Percentiles rank a stretch among this genome's conserved stretches.
Conservation (phyloP, 2,888 invertebrate genomes). For the Lypha dubia region DNA sequence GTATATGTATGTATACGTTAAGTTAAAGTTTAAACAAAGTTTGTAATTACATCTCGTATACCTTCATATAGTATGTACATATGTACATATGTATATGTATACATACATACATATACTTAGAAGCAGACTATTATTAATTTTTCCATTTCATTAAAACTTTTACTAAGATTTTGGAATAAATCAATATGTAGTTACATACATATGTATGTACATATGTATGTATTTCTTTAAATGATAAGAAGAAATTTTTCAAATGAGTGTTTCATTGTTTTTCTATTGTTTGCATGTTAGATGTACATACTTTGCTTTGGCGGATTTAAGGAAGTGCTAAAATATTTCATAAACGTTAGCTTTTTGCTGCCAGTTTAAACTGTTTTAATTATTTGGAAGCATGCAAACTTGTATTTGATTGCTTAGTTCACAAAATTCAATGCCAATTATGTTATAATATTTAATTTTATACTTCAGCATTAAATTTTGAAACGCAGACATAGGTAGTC, state of each 20-base stretch:
- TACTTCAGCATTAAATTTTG: neutral
- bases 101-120: neutral
- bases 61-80: too few relatives aligned
- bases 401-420: neutral
- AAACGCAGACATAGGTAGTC: too few relatives aligned
- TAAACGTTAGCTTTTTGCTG: slow-evolving; percentile 18
- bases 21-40: too few relatives aligned
- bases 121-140: neutral
- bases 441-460: slow-evolving; percentile 13
- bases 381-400: slow-evolving; percentile 49
- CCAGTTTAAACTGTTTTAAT: slow-evolving; percentile 16
- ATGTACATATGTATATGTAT: neutral
- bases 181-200: neutral
- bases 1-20: neutral
- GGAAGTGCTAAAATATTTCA: slow-evolving; percentile 52
- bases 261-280: neutral
- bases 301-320: slow-evolving; percentile 27
- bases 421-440: slow-evolving; percentile 23
- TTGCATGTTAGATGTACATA: slow-evolving; percentile 3
- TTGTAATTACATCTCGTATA: too few relatives aligned
- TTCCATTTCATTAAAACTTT: neutral
- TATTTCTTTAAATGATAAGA: neutral
- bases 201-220: neutral
- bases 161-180: neutral
- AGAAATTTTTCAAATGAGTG: neutral